Conservation (phyloP, 1,140 invertebrate species). For the Drosophila subobscura region DNA sequence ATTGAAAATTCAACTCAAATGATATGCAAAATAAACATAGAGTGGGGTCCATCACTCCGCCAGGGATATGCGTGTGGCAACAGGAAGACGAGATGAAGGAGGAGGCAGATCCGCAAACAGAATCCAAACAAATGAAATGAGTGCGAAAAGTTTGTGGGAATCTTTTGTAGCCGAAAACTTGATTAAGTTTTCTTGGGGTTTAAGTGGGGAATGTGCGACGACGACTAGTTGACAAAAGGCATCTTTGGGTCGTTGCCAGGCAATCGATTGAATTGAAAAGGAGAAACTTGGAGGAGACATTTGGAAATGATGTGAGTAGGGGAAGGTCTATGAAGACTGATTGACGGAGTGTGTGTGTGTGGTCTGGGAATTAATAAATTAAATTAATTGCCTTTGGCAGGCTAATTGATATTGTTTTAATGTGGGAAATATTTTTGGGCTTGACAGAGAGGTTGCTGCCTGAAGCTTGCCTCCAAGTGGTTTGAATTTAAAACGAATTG, state of each 20-base stretch:
- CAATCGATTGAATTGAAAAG: constrained; percentile 15
- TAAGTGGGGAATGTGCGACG: constrained; percentile 9
- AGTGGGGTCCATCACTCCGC: constrained; percentile 22
- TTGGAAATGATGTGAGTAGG: neutral
- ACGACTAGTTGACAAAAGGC: constrained; percentile 30
- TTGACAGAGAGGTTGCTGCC: no score
- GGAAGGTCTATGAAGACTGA: no score
- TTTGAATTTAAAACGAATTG: no score
- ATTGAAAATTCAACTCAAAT: constrained; percentile 52
- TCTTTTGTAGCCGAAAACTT: constrained; percentile 40
- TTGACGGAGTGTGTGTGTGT: no score
- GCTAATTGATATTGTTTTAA: no score
- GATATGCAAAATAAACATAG: constrained; percentile 67
- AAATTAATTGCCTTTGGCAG: no score
- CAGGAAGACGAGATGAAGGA: constrained; percentile 21
- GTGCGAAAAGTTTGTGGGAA: constrained; percentile 26
- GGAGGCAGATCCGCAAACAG: neutral
- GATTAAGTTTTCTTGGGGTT: constrained; percentile 41
- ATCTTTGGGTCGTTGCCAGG: constrained; percentile 8
- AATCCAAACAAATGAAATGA: constrained; percentile 17
- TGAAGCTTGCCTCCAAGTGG: no score
- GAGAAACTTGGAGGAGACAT: neutral
- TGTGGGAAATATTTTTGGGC: no score
- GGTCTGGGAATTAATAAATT: no score
- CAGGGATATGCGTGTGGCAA: constrained; percentile 47